Conservation (phyloP, 2,888 invertebrate genomes). For the Lycaena phlaeas region DNA sequence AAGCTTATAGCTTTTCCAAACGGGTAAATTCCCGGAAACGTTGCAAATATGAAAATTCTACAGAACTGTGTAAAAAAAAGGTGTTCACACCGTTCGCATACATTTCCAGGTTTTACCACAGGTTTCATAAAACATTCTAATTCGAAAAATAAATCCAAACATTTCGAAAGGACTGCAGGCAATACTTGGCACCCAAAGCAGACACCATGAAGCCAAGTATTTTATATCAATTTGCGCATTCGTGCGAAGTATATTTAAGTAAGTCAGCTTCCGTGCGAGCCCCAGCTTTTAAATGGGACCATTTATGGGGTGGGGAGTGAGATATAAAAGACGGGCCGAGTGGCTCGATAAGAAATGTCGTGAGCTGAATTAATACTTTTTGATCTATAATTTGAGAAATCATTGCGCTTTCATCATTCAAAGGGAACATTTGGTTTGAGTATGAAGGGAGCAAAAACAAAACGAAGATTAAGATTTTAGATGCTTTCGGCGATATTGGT, state of each 20-base stretch:
- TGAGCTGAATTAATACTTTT: slow-evolving; percentile 21
- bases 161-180: not conserved
- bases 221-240: slow-evolving; percentile 66
- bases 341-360: slow-evolving; percentile 30
- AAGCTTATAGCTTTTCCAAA: too few species aligned
- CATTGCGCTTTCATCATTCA: not conserved
- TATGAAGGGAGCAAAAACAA: not conserved
- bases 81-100: too few species aligned
- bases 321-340: slow-evolving; percentile 44
- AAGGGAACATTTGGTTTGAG: not conserved
- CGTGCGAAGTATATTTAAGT: slow-evolving; percentile 65
- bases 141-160: slow-evolving; percentile 1
- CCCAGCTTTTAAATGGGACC: slow-evolving; percentile 58
- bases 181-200: slow-evolving; percentile 28
- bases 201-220: slow-evolving; percentile 56
- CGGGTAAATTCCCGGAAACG: too few species aligned
- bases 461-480: too few species aligned
- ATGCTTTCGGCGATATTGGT: too few species aligned
- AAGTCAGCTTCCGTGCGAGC: slow-evolving; percentile 39
- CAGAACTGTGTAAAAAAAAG: too few species aligned
- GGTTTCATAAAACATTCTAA: not conserved
- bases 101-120: too few species aligned
- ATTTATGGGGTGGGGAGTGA: slow-evolving; percentile 52
- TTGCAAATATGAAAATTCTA: too few species aligned
- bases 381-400: slow-evolving; percentile 19